Percentiles rank a stretch among this genome's conserved stretches.
These are phyloP conservation scores for Ginglymostoma cirratum DNA, from an alignment of 2,113 vertebrate species.

Conservation along the genomic window DNA sequence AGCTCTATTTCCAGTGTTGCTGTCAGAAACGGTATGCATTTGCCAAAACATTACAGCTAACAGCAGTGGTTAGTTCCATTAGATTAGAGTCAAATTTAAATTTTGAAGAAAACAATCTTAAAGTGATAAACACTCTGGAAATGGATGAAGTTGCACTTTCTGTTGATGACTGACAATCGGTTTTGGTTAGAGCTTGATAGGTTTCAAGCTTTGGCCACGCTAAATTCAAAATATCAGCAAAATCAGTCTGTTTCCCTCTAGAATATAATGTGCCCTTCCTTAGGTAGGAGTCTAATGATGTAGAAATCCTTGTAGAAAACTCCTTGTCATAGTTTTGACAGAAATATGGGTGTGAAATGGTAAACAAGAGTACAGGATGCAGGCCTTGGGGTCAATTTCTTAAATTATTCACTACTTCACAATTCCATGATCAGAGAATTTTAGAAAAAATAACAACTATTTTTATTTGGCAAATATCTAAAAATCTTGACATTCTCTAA, in stretches of 20 bases:
- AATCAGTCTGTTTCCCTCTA: not conserved
- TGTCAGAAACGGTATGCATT: not conserved
- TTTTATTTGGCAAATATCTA: not conserved
- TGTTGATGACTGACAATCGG: not conserved
- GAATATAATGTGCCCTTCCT: not conserved
- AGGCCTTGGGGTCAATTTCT: not conserved
- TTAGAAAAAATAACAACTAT: not conserved
- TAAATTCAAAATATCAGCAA: not conserved
- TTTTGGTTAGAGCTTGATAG: not conserved
- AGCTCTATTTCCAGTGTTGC: no score
- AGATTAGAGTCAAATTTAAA: not conserved
- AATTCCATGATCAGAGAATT: not conserved
- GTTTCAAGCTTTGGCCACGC: not conserved
- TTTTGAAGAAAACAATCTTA: not conserved
- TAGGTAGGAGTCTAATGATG: not conserved
- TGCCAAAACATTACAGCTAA: not conserved
- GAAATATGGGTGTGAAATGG: not conserved
- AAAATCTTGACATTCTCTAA: not conserved
- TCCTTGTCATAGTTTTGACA: not conserved
- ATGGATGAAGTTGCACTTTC: not conserved
- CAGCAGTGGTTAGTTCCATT: not conserved
- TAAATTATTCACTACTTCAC: not conserved
- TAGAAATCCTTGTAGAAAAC: not conserved
- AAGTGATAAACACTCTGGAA: not conserved
- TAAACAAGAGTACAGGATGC: not conserved